Evolutionary conservation across 2,888 invertebrate species (phyloP), one percentile per base, ranked within the genome.

Genomic region (Temnothorax ravouxi): DNA sequence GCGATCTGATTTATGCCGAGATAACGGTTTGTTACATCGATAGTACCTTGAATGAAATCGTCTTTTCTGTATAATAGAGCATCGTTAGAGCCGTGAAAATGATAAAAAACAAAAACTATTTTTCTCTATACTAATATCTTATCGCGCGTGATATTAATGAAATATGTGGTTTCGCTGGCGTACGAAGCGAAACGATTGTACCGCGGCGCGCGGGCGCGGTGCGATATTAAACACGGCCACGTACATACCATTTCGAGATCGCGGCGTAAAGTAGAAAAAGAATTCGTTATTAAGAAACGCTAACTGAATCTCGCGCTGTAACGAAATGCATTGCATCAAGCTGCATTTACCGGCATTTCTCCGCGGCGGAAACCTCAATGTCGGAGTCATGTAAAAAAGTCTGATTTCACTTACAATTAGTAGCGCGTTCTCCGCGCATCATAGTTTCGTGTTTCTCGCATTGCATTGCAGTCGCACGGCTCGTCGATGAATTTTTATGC

Each of bases 1-100:
- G 21, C 9, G 41, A n/a, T 75, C 50, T 56, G 75, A 84, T 87
- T 85, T 52, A 59, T 69, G 11, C 2, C 52, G 56, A 77, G 80
- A 77, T 77, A 87, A 74, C 29, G 13, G 15, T 71, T 41, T 18
- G 15, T 38, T 69, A 34, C 34, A 15, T 62, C n/a, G 15, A 52
- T 15, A 44, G 0, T 5, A n/a, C 4, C 21, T 47, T 62, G 34
- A 47, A 18, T 18, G 25, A 21, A 59, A 18, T 75, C 0, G 18
- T 44, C 6, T 34, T 41, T 75, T 2, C 9, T 34, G 34, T 6
- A 64, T 11, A 13, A 29, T 41, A 29, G 21, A 44, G 18, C 50
- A 6, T 13, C n/a, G 15, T 76, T 64, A 13, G 13, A 13, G 8
- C 1, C 5, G 0, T 25, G 4, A 34, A 41, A 18, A 25, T 21